Evolutionary conservation across 2,888 invertebrate species (phyloP).

Genomic region (Thereva nobilitata): DNA sequence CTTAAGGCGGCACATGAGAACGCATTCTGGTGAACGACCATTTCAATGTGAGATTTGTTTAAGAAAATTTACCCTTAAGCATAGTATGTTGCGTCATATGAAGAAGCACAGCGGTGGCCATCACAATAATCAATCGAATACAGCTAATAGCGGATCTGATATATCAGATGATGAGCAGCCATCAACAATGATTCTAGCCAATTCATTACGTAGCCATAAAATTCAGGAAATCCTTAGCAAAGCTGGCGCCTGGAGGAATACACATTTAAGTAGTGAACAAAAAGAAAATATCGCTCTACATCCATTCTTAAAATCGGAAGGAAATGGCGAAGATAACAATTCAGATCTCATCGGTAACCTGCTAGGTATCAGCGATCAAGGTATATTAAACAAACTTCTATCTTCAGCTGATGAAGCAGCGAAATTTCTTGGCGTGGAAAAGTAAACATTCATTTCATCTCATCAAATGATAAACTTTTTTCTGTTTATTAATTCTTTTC

Average conservation of each 20-base stretch:
- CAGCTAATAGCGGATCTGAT: conserved; percentile 54
- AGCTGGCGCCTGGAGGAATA: conserved; percentile 51
- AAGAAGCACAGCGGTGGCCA: conserved; percentile 80
- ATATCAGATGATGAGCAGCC: conserved; percentile 57
- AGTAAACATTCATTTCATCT: conserved; percentile 50
- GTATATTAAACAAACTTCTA: conserved; percentile 81
- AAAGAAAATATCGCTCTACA: conserved; percentile 50
- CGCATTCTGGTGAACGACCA: conserved; percentile 89
- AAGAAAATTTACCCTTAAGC: conserved; percentile 87
- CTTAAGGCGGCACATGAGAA: conserved; percentile 88
- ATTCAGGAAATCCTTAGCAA: conserved; percentile 54
- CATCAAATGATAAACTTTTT: neutral
- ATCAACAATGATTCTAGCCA: conserved; percentile 35
- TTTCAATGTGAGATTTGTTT: conserved; percentile 90
- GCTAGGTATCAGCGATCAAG: conserved; percentile 83
- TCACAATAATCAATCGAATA: conserved; percentile 53
- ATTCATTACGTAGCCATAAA: conserved; percentile 49
- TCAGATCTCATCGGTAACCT: conserved; percentile 86
- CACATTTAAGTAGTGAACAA: conserved; percentile 50
- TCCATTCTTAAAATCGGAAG: conserved; percentile 35
- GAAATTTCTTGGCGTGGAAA: conserved; percentile 82
- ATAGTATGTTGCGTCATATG: conserved; percentile 91
- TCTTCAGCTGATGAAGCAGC: conserved; percentile 85
- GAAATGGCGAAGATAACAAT: conserved; percentile 50
- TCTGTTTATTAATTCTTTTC: conserved; percentile 8